Evolutionary conservation across 1,140 invertebrate species (phyloP).

Genomic region (Pogonomyrmex barbatus): DNA sequence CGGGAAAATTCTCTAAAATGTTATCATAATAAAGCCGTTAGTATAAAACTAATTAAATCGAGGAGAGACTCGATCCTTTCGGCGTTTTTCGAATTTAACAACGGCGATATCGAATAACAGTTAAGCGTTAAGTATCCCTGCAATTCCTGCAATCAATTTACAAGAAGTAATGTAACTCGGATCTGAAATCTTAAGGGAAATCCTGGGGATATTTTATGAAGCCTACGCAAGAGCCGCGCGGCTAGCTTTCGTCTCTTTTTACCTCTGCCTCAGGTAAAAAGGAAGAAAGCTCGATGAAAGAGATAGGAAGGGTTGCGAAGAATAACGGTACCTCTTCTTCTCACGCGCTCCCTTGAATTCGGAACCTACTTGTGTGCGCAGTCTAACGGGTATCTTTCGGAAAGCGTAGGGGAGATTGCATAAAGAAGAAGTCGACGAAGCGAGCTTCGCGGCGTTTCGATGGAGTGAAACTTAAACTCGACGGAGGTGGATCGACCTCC

Average conservation of each 20-base stretch:
- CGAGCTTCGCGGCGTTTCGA: conserved; percentile 55
- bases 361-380: conserved; percentile 37
- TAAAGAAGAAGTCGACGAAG: conserved; percentile 68
- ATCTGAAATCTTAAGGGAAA: conserved; percentile 19
- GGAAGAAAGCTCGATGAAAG: conserved; percentile 41
- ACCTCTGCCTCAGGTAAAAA: background rate
- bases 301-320: conserved; percentile 66
- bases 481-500: conserved; percentile 55
- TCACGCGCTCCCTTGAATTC: conserved; percentile 69
- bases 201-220: background rate
- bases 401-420: conserved; percentile 59
- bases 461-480: conserved; percentile 72
- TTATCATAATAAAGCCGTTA: background rate
- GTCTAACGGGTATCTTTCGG: conserved; percentile 65
- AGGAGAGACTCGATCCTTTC: background rate
- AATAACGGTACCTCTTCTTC: conserved; percentile 75
- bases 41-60: background rate
- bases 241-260: background rate
- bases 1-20: background rate
- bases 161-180: background rate
- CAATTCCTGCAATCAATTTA: background rate
- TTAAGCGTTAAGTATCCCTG: background rate
- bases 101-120: background rate
- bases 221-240: background rate
- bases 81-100: background rate